A percentile compares a stretch with the other conserved stretches of the same genome.
Conservation (phyloP, 2,797 vertebrate genomes). For the Sebastes trivittatus region DNA sequence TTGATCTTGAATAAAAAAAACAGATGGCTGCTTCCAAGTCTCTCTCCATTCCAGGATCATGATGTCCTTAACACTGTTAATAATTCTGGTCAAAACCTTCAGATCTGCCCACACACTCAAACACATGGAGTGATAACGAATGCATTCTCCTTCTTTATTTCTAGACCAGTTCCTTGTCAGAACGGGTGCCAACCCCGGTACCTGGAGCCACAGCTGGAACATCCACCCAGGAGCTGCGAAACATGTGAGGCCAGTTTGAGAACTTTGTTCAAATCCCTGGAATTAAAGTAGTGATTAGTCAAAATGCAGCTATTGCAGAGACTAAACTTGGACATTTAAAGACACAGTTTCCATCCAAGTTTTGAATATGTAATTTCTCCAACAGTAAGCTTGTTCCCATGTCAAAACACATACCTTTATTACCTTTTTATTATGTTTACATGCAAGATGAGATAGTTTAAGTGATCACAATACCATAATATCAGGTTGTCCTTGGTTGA, state of each 20-base stretch:
- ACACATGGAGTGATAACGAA: not conserved
- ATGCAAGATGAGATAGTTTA: no score
- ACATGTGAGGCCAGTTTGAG: conserved; percentile 75
- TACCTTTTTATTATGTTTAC: no score
- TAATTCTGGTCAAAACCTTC: not conserved
- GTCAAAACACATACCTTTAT: not conserved
- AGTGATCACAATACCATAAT: not conserved
- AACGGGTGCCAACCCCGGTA: conserved; percentile 87
- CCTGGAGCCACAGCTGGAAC: conserved; percentile 70
- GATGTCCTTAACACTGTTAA: not conserved
- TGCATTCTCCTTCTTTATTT: conserved; percentile 22
- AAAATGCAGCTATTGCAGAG: not conserved
- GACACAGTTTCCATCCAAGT: not conserved
- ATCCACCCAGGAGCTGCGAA: conserved; percentile 79
- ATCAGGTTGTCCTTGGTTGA: not conserved
- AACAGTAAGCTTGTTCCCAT: not conserved
- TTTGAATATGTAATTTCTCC: not conserved
- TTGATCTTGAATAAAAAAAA: not conserved
- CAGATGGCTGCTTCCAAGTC: not conserved
- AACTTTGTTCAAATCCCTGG: not conserved
- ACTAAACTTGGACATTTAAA: not conserved
- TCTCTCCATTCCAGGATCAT: not conserved
- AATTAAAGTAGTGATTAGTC: not conserved
- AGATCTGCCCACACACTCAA: not conserved
- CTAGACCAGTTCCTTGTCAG: conserved; percentile 85